Base-by-base conservation (phyloP, 2,113 vertebrate genomes). In the Tyto alba region DNA sequence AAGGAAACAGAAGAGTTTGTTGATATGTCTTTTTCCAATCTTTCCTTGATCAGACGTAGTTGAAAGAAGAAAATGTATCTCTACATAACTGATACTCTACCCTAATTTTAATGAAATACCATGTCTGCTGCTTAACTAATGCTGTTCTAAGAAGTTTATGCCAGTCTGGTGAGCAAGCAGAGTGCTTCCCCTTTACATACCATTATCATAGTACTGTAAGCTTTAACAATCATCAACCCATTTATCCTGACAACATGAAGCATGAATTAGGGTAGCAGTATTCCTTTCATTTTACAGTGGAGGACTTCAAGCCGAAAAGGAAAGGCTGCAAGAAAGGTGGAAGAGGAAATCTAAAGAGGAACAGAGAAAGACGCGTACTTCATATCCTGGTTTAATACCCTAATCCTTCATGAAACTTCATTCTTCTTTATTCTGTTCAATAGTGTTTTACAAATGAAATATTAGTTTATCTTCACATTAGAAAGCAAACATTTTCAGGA, bases 1-100 rank as follows among this genome's bases (percentile, higher is more conserved):
- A 97, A 93, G 97, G 59, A 93, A 98, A 50, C 76, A 83, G 72
- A 63, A 96, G 76, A 11, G 25, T 34, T 40, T 19, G n/a, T 97
- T 92, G 97, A 56, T 0, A 10, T 6, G 18, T 23, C 69, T 79
- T 27, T 29, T 62, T 75, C 50, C 81, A 73, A 13, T 68, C 74
- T 82, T 55, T 25, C 29, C 67, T 53, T 55, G 21, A 53, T 47
- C 20, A 4, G 62, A 45, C 23, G 10, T 1, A 26, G 50, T 2
- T 69, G 45, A 73, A 84, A 60, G 18, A 47, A 43, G 29, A 86
- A 81, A 25, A 56, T 25, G 6, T 5, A 53, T 85, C 88, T 82
- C 50, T 38, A 19, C 21, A 20, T 5, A 57, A 66, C 29, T 12
- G 16, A 41, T 4, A 2, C 30, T 53, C 17, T 36, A 71, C 67